Conservation (phyloP, 2,888 invertebrate species). For the Drosophila mimica region DNA sequence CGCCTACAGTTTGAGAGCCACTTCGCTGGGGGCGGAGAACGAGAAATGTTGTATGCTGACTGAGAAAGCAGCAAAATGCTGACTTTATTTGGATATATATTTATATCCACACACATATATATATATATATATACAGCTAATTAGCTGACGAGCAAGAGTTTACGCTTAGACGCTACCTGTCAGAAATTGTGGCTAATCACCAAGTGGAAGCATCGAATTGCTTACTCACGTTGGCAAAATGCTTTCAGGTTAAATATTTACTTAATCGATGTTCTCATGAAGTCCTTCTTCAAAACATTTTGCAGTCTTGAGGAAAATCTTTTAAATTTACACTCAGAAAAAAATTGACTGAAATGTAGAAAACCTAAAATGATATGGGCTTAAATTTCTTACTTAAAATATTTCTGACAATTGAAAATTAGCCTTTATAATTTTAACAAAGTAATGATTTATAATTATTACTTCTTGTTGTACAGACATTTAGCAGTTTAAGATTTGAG, state of each 20-base stretch:
- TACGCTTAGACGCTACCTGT: neutral
- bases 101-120: neutral
- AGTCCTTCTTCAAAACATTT: neutral
- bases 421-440: neutral
- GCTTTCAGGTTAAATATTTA: neutral
- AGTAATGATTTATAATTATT: neutral
- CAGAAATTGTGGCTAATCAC: neutral
- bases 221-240: neutral
- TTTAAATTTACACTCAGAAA: neutral
- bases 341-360: neutral
- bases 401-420: neutral
- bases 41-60: slow-evolving; percentile 13
- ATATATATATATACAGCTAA: neutral
- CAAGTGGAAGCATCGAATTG: neutral
- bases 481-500: neutral
- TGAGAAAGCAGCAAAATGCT: slow-evolving; percentile 2
- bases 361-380: neutral
- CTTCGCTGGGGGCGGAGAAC: slow-evolving; percentile 11
- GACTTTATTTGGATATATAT: neutral
- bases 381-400: neutral
- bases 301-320: neutral
- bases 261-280: neutral
- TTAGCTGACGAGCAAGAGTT: slow-evolving; percentile 17
- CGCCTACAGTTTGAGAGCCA: slow-evolving; percentile 49
- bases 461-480: neutral